Conservation (phyloP, 92 coral and sea anemone species). For the Epizoanthus stellaris region DNA sequence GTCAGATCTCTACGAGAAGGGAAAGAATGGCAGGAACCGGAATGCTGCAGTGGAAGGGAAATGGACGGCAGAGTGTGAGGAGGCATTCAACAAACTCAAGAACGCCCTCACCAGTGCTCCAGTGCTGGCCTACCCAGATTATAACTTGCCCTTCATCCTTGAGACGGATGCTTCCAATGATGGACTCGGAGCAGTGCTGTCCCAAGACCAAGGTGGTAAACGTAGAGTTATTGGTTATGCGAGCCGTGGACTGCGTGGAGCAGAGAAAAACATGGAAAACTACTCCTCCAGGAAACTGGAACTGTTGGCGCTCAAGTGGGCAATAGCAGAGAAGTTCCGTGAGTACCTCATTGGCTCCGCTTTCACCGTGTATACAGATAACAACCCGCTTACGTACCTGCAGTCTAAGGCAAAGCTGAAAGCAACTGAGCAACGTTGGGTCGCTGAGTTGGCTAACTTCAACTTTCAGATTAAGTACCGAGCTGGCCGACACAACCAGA, state of each 20-base stretch:
- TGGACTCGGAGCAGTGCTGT: conserved; percentile 40
- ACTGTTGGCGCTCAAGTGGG: conserved; percentile 53
- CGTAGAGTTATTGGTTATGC: conserved; percentile 26
- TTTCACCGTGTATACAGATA: conserved; percentile 46
- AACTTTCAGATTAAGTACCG: conserved; percentile 53
- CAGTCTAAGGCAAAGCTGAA: conserved; percentile 51
- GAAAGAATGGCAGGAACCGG: conserved; percentile 24
- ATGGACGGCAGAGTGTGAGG: conserved; percentile 39
- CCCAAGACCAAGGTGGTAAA: conserved; percentile 32
- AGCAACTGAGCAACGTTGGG: conserved; percentile 60
- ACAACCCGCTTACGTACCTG: conserved; percentile 58
- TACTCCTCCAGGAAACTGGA: conserved; percentile 50
- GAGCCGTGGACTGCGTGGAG: conserved; percentile 36
- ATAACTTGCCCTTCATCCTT: conserved; percentile 34
- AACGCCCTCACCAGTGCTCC: conserved; percentile 36
- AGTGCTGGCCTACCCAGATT: conserved; percentile 43
- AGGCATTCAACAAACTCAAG: conserved; percentile 24
- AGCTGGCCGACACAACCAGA: conserved; percentile 36
- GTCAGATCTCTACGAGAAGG: conserved; percentile 39
- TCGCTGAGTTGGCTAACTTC: conserved; percentile 45
- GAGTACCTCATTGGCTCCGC: conserved; percentile 45
- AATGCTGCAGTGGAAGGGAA: neutral
- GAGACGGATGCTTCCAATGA: conserved; percentile 44
- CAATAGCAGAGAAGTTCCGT: conserved; percentile 45
- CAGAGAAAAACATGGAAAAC: conserved; percentile 50